These are phyloP conservation scores for Bergia sp. DNA, from an alignment of 92 coral and sea anemone genomes.

Conservation along the genomic window DNA sequence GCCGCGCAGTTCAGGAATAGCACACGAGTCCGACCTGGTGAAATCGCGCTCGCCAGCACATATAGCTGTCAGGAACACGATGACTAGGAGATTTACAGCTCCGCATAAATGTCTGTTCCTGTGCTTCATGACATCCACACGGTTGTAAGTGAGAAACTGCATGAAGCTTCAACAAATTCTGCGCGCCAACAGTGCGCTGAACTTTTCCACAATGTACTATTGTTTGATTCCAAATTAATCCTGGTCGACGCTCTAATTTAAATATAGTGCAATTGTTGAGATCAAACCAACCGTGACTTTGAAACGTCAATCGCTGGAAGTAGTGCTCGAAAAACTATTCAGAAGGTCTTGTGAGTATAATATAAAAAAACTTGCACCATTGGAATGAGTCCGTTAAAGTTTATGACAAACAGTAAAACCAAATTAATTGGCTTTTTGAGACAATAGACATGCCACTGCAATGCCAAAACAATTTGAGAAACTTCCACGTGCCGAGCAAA, in stretches of 20 bases:
- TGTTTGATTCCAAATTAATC: conserved; percentile 6
- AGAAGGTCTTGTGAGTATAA: background rate
- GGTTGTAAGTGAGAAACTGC: background rate
- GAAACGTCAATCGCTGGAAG: background rate
- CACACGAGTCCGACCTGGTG: conserved; percentile 59
- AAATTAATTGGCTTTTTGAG: background rate
- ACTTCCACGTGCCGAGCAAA: background rate
- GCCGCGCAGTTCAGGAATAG: conserved; percentile 71
- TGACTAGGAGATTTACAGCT: background rate
- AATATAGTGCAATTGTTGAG: conserved; percentile 39
- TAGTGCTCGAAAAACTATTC: background rate
- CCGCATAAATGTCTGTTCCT: background rate
- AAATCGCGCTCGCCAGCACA: conserved; percentile 6
- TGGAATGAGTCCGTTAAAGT: background rate
- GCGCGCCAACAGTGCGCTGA: background rate
- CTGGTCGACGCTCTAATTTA: conserved; percentile 30
- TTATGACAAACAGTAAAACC: background rate
- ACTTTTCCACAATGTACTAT: background rate
- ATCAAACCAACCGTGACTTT: conserved; percentile 24
- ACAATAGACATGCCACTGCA: background rate
- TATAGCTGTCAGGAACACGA: conserved; percentile 1
- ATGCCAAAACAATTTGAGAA: background rate
- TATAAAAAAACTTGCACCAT: background rate
- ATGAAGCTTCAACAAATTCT: background rate
- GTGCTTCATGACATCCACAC: conserved; percentile 27